A percentile compares a stretch with the other conserved stretches of the same genome.
phyloP scores from a whole-genome alignment of 2,888 invertebrate species.

The Lomographa bimaculata region DNA sequence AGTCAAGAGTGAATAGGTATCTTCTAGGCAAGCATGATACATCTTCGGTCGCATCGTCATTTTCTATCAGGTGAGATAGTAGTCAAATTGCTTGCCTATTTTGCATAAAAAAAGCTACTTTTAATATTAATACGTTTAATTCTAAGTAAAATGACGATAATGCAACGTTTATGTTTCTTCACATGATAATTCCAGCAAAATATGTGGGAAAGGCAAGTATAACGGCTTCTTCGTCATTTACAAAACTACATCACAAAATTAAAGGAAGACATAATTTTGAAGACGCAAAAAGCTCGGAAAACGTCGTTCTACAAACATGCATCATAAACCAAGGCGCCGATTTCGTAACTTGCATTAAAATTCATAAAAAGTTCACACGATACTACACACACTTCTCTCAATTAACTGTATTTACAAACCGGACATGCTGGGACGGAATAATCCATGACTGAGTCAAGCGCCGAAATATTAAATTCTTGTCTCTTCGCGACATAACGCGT shows the following conservation, averaged over 20 bases:
- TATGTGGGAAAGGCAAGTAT: not conserved
- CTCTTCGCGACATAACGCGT: conserved; percentile 41
- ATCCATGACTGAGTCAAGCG: conserved; percentile 66
- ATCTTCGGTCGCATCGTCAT: no score
- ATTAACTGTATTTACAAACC: conserved; percentile 69
- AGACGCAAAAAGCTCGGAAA: conserved; percentile 3
- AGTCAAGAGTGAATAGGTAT: no score
- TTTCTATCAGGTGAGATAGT: no score
- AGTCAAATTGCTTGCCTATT: no score
- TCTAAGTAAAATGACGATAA: no score
- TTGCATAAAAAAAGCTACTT: no score
- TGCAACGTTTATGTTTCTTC: no score
- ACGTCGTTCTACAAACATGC: conserved; percentile 13
- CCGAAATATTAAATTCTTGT: conserved; percentile 50
- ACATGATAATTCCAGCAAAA: no score
- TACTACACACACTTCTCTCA: conserved; percentile 69
- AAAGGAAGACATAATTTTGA: conserved; percentile 12
- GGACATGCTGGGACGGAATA: conserved; percentile 65
- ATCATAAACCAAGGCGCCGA: conserved; percentile 33
- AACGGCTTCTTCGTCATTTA: not conserved
- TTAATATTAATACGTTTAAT: no score
- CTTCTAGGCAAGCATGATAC: no score
- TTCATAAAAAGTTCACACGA: conserved; percentile 67
- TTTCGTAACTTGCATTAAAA: conserved; percentile 46
- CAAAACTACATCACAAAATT: not conserved